Evolutionary conservation across 2,797 vertebrate genomes (phyloP).

Genomic region (Poeciliopsis presidionis): DNA sequence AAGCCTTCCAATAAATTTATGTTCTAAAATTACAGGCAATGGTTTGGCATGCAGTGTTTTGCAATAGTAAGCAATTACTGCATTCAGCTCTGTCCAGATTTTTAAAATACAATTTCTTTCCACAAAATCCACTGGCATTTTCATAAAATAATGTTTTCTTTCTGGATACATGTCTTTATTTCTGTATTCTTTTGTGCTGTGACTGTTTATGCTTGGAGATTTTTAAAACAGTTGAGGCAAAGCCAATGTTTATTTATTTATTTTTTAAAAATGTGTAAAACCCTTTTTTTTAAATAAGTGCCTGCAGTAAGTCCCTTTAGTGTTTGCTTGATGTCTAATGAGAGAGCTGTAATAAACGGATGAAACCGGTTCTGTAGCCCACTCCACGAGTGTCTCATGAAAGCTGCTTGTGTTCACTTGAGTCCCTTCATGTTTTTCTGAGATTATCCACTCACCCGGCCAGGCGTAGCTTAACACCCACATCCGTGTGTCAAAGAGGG

Average conservation of each 20-base stretch:
- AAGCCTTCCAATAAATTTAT: neutral
- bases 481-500: slow-evolving; percentile 79
- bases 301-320: neutral
- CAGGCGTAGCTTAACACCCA: slow-evolving; percentile 84
- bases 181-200: neutral
- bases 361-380: slow-evolving; percentile 74
- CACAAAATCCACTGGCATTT: slow-evolving; percentile 3
- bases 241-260: neutral
- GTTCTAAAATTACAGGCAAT: neutral
- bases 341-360: slow-evolving; percentile 57
- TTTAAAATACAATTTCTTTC: neutral
- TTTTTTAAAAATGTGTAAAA: neutral
- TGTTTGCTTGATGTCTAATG: slow-evolving; percentile 19
- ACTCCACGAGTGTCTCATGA: slow-evolving; percentile 78
- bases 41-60: neutral
- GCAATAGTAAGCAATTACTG: neutral
- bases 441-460: slow-evolving; percentile 82
- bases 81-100: neutral
- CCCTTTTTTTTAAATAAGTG: neutral
- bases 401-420: slow-evolving; percentile 84
- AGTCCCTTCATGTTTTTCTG: slow-evolving; percentile 83
- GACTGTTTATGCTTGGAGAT: neutral
- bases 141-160: neutral
- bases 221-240: neutral
- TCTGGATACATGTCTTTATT: neutral